Base-by-base conservation (phyloP, 2,888 invertebrate genomes). In the Ischnus inquisitorius region DNA sequence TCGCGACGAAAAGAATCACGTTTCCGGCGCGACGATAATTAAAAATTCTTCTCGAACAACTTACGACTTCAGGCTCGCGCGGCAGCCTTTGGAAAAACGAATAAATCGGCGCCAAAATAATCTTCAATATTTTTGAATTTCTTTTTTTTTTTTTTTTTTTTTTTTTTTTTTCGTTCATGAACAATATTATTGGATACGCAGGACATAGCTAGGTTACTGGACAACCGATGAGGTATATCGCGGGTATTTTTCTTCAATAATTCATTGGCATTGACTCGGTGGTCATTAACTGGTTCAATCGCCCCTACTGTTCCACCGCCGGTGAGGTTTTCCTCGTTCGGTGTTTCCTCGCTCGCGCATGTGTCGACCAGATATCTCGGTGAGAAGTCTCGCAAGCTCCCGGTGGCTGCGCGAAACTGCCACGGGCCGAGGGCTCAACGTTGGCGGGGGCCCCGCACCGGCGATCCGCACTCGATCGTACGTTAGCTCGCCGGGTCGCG, bases 391-490 rank as follows among this genome's bases (percentile, higher is more conserved):
- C 54, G 77, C 28, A 62, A 78, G 64, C 57, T 28, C 46, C 69
- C 76, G 84, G 78, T 72, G 81, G 75, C 84, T 84, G 82, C 79
- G 86, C 81, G 81, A 68, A 75, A 60, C 67, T n/a, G 41, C 57
- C 2, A 60, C 39, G 72, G 19, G 68, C 64, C 79, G 78, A 51
- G 68, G 77, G 78, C 62, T 57, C 67, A 43, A 68, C 57, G 60
- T 41, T 75, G 51, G 57, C 46, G 85, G 71, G 79, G 74, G 79
- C 78, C 16, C 60, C 54, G 71, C 75, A 86, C 80, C 83, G 78
- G 79, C 79, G 74, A 82, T 83, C 82, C 87, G 85, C 87, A 85
- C 83, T 85, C 79, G 77, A 87, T 78, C 86, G 84, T 85, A 87
- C 84, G 85, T 79, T 80, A 82, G 84, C 81, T 83, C 81, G 84